These are phyloP conservation scores for Ceyx margarethae DNA, from an alignment of 2,113 vertebrate genomes.

Conservation along the genomic window DNA sequence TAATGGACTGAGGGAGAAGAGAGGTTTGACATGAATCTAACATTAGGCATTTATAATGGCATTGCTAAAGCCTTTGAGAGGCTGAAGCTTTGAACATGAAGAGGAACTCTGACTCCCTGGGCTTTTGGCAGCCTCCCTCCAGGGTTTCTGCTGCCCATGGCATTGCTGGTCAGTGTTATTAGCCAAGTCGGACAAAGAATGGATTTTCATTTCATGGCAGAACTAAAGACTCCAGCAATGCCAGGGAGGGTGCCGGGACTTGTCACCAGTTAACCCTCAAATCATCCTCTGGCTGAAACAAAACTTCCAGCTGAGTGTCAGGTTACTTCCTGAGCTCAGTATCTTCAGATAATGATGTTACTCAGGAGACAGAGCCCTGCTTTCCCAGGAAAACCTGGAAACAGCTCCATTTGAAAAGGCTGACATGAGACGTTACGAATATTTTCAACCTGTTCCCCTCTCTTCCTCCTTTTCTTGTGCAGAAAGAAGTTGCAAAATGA, in stretches of 20 bases:
- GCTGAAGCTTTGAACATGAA: conserved; percentile 11
- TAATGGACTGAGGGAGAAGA: not conserved
- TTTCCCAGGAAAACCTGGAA: not conserved
- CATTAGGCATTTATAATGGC: not conserved
- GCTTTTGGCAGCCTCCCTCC: conserved; percentile 37
- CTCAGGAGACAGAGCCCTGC: not conserved
- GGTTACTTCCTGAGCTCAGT: not conserved
- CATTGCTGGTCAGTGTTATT: not conserved
- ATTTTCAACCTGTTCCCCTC: not conserved
- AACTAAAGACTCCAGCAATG: not conserved
- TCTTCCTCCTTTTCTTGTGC: not conserved
- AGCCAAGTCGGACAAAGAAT: not conserved
- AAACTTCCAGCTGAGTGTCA: not conserved
- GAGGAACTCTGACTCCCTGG: not conserved
- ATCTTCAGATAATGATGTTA: not conserved
- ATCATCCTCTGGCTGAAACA: not conserved
- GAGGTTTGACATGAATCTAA: not conserved
- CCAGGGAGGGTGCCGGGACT: not conserved
- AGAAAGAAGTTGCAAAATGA: not conserved
- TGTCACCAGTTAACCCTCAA: not conserved
- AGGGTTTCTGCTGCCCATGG: conserved; percentile 3
- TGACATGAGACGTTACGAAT: not conserved
- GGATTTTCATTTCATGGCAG: conserved; percentile 19
- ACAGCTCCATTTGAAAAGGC: not conserved
- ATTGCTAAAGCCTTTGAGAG: not conserved